Conservation (phyloP, 2,888 invertebrate genomes). For the Cheilosia grossa region DNA sequence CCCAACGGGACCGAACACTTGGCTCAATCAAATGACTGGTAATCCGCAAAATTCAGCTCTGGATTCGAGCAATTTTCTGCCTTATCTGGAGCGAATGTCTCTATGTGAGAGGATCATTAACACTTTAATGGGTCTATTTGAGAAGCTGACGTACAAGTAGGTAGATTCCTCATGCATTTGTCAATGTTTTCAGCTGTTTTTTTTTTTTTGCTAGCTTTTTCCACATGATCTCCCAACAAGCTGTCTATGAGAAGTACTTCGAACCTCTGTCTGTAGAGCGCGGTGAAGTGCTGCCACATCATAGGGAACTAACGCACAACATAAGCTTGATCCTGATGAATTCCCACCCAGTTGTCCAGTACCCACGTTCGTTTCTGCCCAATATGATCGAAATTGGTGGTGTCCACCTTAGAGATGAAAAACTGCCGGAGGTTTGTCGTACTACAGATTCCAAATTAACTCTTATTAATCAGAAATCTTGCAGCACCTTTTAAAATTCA, state of each 20-base stretch:
- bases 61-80: conserved; percentile 83
- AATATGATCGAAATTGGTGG: conserved; percentile 82
- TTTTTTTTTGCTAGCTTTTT: conserved; percentile 79
- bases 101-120: conserved; percentile 83
- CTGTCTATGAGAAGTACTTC: conserved; percentile 81
- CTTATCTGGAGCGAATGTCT: conserved; percentile 83
- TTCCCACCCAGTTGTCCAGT: conserved; percentile 81
- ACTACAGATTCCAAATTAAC: neutral
- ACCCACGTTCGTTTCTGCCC: conserved; percentile 81
- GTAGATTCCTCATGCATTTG: conserved; percentile 8
- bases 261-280: conserved; percentile 77
- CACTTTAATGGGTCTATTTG: conserved; percentile 82
- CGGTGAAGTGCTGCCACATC: conserved; percentile 78
- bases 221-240: conserved; percentile 82
- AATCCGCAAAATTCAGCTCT: conserved; percentile 84
- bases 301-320: conserved; percentile 81
- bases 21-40: conserved; percentile 83
- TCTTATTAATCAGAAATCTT: conserved; percentile 21
- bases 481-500: conserved; percentile 79
- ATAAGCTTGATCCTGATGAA: conserved; percentile 82
- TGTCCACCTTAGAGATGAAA: conserved; percentile 77
- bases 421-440: conserved; percentile 78
- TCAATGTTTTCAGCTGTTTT: conserved; percentile 4
- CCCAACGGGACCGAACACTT: conserved; percentile 83
- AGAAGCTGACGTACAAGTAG: conserved; percentile 82